Evolutionary conservation across 2,113 vertebrate species (phyloP), one percentile per base, ranked within the genome.

Genomic region (Thunnus maccoyii): DNA sequence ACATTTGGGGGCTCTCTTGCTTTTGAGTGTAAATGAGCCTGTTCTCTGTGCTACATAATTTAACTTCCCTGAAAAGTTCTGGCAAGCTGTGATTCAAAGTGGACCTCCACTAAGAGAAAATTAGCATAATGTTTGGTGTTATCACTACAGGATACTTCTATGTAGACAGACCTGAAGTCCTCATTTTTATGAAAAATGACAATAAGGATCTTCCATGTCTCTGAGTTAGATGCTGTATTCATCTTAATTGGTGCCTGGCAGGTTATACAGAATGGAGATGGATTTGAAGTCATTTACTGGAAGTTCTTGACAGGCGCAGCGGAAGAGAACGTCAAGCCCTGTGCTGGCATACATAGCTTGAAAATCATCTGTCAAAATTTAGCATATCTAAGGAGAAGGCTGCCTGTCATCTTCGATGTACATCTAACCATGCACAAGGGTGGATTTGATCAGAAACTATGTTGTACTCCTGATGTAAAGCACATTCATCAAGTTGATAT

Each of bases 311-410:
- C 95, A 92, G 95, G 93, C 88, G 88, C 90, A 80, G 66, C 79
- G 74, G 63, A 91, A 92, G 90, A 91, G 91, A 95, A 93, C 82
- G 89, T 88, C 82, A 83, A 91, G 80, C 86, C 64, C 63, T 51
- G 81, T 72, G 86, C 86, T 75, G 88, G 92, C 90, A 88, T 79
- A 71, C 90, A 89, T 86, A 80, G 82, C 94, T 91, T 84, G 83
- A 92, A 93, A 94, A 91, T 95, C 95, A 96, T 97, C 94, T 91
- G 94, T 97, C 96, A 97, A 94, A 93, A 95, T 85, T 94, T 95
- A 94, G 93, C 91, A 95, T 95, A 94, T 95, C 88, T 91, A 91
- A 95, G 90, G 86, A 91, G 88, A 92, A 95, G 95, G 92, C 90
- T 94, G 86, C 85, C 92, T 95, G 93, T 95, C 94, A 96, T 97